Base-by-base conservation (phyloP, 2,888 invertebrate species). In the Ferrisia virgata region DNA sequence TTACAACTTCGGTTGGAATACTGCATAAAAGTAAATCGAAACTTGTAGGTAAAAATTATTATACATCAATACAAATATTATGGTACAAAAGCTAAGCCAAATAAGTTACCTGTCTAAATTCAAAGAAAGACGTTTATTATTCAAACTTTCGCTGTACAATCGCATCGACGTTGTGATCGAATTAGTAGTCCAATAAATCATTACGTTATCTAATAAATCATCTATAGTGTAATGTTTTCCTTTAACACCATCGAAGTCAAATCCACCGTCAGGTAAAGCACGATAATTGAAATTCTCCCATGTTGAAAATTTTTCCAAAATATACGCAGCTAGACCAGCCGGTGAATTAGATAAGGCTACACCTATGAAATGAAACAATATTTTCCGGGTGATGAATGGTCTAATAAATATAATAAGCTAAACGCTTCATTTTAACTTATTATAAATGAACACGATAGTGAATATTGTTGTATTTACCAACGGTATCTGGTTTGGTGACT, bases 401-500 rank as follows among this genome's bases (percentile, higher is more conserved):
- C 36, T 36, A 2, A 13, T 13, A 15, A 43, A 9, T 43, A 28
- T 4, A 28, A 0, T 31, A 8, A 28, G 58, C 53, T 2, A 18
- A 53, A n/a, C 4, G 18, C 43, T 6, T 79, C 18, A 8, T 40
- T 15, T 79, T 8, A 79, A 40, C 11, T 40, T 11, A 13, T 4
- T 40, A 40, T 40, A 40, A 40, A 11, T 25, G 18, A 79, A 36
- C 40, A 9, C 3, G 53, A 53, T 18, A n/a, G n/a, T 8, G 76
- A 76, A 76, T 33, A 76, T 40, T 3, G 25, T 25, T 39, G 13
- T 43, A 39, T 40, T 88, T 87, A 93, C 95, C 96, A 86, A 95
- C 89, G 0, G 96, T 96, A 87, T 97, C 96, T 15, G 97, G 96
- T 88, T 96, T 96, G 0, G 96, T 95, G 0, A 94, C 92, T 88